Base-by-base conservation (phyloP, 2,797 vertebrate genomes). In the Acridotheres tristis region DNA sequence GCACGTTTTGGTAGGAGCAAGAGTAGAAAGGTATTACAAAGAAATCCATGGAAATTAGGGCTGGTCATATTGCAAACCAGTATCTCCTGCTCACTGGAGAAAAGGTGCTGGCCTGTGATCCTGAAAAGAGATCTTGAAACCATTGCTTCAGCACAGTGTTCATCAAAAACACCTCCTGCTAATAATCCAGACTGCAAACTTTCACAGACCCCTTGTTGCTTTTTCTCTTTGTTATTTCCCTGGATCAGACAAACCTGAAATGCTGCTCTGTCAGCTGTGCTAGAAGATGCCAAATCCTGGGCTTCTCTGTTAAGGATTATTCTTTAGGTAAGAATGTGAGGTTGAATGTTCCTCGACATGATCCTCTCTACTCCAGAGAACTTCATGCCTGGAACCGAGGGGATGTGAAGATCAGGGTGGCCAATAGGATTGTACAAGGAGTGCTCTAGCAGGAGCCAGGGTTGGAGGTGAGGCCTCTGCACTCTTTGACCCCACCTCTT, bases 1-100 rank as follows among this genome's bases (percentile, higher is more conserved):
- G 32, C 4, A 0, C 47, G 1, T 82, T 87, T 85, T 78, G 55
- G 34, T 36, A 57, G 38, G 61, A 84, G 11, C 38, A 75, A 50
- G 38, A 61, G 32, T 16, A 88, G 68, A 30, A 21, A 59, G 68
- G 17, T 6, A 8, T 30, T 58, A 16, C 19, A 25, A 38, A 40
- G 55, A 58, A 74, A 63, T 57, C 25, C 8, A 1, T 42, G 53
- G 73, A 48, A 85, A 65, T 68, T 29, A 68, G n/a, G 29, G 55
- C 10, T 16, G 3, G 10, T 73, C 21, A 0, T 47, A 7, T 5
- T 53, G 67, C 67, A 68, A 29, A 43, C 12, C n/a, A 34, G 0
- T 13, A 36, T 61, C 22, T 89, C 42, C 10, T n/a, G 18, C 53
- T 71, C 84, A 77, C 66, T 85, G 40, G 26, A 50, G 42, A 50